phyloP scores from a whole-genome alignment of 2,888 invertebrate genomes.

The Harpalus rubripes region DNA sequence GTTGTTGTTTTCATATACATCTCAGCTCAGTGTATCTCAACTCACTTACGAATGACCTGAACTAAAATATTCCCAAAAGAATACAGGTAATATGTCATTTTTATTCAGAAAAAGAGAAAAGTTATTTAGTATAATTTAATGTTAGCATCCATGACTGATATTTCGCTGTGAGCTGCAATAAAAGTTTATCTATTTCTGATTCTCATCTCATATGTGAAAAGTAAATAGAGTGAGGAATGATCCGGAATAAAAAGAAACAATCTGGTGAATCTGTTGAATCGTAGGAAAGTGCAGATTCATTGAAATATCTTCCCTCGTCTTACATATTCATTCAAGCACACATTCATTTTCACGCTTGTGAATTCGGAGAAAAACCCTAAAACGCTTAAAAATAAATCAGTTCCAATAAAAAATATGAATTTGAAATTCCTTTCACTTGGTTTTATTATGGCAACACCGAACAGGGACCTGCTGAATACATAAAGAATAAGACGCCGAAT shows the following conservation, averaged over 20 bases:
- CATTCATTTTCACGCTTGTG: slow-evolving; percentile 33
- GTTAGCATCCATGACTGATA: too few species aligned
- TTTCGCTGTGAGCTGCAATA: too few species aligned
- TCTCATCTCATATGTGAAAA: background rate
- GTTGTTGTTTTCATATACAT: too few species aligned
- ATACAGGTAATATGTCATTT: too few species aligned
- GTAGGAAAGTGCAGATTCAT: slow-evolving; percentile 27
- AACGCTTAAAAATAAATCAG: slow-evolving; percentile 49
- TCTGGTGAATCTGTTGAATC: background rate
- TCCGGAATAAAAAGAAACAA: slow-evolving; percentile 26
- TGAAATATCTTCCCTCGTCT: slow-evolving; percentile 31
- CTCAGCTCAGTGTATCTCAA: too few species aligned
- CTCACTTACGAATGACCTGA: too few species aligned
- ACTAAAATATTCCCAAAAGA: too few species aligned
- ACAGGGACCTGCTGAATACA: slow-evolving; percentile 30
- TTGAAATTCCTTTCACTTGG: slow-evolving; percentile 39
- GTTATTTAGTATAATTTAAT: too few species aligned
- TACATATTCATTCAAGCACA: slow-evolving; percentile 48
- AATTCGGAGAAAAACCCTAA: slow-evolving; percentile 27
- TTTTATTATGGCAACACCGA: slow-evolving; percentile 21
- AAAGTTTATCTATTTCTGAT: too few species aligned
- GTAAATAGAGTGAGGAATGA: slow-evolving; percentile 8
- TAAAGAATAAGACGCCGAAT: slow-evolving; percentile 38
- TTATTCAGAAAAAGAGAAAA: too few species aligned
- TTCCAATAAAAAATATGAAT: slow-evolving; percentile 46